Base-by-base conservation (phyloP, 2,113 vertebrate genomes). In the Amphilophus citrinellus region DNA sequence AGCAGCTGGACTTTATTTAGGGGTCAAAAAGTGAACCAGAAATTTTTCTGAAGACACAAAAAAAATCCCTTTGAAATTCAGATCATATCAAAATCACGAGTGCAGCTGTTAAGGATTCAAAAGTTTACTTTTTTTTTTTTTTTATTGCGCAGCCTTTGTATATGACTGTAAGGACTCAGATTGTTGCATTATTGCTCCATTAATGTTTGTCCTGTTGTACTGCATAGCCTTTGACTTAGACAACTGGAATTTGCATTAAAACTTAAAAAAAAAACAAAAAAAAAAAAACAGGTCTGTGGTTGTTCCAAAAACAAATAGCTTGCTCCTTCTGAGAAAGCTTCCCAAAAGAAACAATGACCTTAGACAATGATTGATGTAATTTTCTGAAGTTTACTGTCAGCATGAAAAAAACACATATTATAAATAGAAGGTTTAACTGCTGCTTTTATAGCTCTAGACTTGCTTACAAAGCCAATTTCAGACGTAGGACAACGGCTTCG, bases 1-100 rank as follows among this genome's bases (percentile, higher is more conserved):
- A 83, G 89, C 94, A 94, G 93, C 93, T 94, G 93, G 90, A 90
- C 92, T 93, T 94, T 92, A 93, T 95, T 94, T 91, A 91, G 88
- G 81, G 92, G 93, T 95, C 88, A 93, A 92, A 91, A 92, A 94
- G 93, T 93, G 83, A 92, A 90, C 68, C 78, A 86, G 89, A 93
- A 94, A 92, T 93, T 93, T 88, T 88, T 88, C 87, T 61, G 81
- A 87, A 88, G 92, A 91, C 90, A 89, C 89, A 61, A 85, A 88
- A 35, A 86, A 88, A 88, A 91, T 84, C 63, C 84, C 89, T 94
- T 94, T 95, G 93, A 95, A 95, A 94, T 85, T 88, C 90, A 78
- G 89, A 93, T 95, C 91, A 88, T 89, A 93, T 92, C 90, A 90
- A 77, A 89, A 89, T 93, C 92, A 91, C 68, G 59, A 76, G 60